Conservation (phyloP, 2,888 invertebrate genomes). For the Lithophane leautieri region DNA sequence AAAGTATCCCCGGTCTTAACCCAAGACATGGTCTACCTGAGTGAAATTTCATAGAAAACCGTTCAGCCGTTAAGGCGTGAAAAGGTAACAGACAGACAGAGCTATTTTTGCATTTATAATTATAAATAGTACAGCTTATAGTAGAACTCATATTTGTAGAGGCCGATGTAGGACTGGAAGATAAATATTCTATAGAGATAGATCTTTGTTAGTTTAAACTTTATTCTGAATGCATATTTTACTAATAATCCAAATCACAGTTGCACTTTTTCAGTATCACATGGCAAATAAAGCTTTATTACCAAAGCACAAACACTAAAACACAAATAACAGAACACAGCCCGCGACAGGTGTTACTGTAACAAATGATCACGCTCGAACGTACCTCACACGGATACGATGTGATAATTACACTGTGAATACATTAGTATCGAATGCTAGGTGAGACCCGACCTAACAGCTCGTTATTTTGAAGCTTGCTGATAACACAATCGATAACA, state of each 20-base stretch:
- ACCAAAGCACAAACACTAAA: neutral
- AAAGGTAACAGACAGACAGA: too few relatives aligned
- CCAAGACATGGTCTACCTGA: too few relatives aligned
- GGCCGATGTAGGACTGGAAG: too few relatives aligned
- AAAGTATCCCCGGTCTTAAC: too few relatives aligned
- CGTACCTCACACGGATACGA: neutral
- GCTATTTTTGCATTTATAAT: too few relatives aligned
- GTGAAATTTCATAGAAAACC: too few relatives aligned
- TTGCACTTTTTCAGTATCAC: neutral
- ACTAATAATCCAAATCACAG: neutral
- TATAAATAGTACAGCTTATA: too few relatives aligned
- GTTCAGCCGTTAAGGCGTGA: too few relatives aligned
- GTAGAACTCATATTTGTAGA: too few relatives aligned
- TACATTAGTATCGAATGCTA: neutral
- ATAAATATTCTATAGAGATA: too few relatives aligned
- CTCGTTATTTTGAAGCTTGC: neutral
- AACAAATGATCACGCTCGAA: constrained; percentile 6
- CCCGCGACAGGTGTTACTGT: neutral
- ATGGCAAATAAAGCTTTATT: neutral
- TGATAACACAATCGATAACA: neutral
- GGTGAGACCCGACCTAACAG: neutral
- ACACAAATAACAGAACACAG: neutral
- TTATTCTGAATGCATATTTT: neutral
- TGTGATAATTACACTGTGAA: constrained; percentile 2
- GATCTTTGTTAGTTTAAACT: neutral